phyloP scores from a whole-genome alignment of 2,797 vertebrate genomes.

The Brotula barbata region DNA sequence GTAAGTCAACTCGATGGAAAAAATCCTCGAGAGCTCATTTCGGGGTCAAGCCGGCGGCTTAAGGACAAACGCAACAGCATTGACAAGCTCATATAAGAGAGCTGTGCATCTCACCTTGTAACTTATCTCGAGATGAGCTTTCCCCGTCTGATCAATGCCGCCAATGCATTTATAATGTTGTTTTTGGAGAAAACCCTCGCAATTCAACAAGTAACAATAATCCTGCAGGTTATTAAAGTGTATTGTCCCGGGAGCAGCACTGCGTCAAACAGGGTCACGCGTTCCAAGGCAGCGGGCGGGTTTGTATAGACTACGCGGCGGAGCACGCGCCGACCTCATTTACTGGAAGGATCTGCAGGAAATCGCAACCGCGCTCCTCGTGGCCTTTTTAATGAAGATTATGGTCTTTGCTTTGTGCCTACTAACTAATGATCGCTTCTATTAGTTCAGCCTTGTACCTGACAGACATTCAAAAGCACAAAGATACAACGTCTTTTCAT shows the following conservation, averaged over 20 bases:
- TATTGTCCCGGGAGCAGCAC: slow-evolving; percentile 34
- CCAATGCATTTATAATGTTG: slow-evolving; percentile 11
- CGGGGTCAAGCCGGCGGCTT: slow-evolving; percentile 33
- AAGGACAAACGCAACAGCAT: slow-evolving; percentile 24
- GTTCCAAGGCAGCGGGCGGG: slow-evolving; percentile 35
- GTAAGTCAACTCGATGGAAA: slow-evolving; percentile 18
- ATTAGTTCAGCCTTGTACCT: slow-evolving; percentile 37
- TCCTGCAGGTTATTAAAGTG: slow-evolving; percentile 10
- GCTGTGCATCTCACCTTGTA: background rate
- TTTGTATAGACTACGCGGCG: slow-evolving; percentile 49
- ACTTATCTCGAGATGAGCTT: slow-evolving; percentile 19
- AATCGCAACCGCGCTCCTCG: no score
- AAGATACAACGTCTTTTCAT: slow-evolving; percentile 11
- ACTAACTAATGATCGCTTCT: no score
- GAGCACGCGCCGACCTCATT: slow-evolving; percentile 59
- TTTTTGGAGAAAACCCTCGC: slow-evolving; percentile 11
- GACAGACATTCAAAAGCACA: slow-evolving; percentile 35
- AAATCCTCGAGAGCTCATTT: slow-evolving; percentile 27
- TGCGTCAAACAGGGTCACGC: slow-evolving; percentile 33
- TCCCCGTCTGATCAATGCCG: slow-evolving; percentile 29
- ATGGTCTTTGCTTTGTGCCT: slow-evolving; percentile 9
- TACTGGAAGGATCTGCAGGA: slow-evolving; percentile 32
- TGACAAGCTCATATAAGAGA: slow-evolving; percentile 29
- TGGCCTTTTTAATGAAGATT: background rate
- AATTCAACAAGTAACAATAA: slow-evolving; percentile 13